Conservation (phyloP, 2,888 invertebrate species). For the Exephanes ischioxanthus region DNA sequence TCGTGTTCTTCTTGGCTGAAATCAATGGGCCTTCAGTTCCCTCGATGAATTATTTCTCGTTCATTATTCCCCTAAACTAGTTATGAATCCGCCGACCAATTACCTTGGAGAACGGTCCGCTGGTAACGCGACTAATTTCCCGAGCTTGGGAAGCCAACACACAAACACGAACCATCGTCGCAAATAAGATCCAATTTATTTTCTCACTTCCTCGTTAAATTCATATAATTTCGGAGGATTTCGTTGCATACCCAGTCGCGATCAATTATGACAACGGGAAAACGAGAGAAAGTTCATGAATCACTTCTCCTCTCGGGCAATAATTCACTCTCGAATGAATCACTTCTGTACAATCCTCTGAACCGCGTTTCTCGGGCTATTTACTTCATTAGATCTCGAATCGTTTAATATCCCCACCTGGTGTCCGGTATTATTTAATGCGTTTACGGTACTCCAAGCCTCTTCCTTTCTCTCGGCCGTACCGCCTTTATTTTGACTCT, state of each 20-base stretch:
- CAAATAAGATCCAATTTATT: not conserved
- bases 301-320: constrained; percentile 6
- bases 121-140: too few species aligned
- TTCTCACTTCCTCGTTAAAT: constrained; percentile 19
- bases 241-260: not conserved
- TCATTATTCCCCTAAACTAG: too few species aligned
- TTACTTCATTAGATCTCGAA: constrained; percentile 38
- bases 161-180: too few species aligned
- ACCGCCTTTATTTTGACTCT: constrained; percentile 28
- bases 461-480: not conserved
- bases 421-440: constrained; percentile 37
- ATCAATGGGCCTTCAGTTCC: too few species aligned
- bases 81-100: too few species aligned
- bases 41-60: too few species aligned
- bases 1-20: too few species aligned
- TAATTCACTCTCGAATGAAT: constrained; percentile 39
- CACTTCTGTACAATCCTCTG: not conserved
- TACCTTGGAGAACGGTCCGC: too few species aligned
- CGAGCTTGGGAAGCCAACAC: too few species aligned
- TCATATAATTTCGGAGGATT: not conserved
- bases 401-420: constrained; percentile 12
- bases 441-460: constrained; percentile 3
- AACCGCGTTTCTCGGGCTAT: not conserved
- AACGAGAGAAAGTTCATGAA: constrained; percentile 43
- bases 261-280: constrained; percentile 21